Percentiles rank a stretch among this genome's conserved stretches.
These are phyloP conservation scores for Mesocricetus auratus DNA, from an alignment of 2,113 vertebrate genomes.

Conservation along the genomic window DNA sequence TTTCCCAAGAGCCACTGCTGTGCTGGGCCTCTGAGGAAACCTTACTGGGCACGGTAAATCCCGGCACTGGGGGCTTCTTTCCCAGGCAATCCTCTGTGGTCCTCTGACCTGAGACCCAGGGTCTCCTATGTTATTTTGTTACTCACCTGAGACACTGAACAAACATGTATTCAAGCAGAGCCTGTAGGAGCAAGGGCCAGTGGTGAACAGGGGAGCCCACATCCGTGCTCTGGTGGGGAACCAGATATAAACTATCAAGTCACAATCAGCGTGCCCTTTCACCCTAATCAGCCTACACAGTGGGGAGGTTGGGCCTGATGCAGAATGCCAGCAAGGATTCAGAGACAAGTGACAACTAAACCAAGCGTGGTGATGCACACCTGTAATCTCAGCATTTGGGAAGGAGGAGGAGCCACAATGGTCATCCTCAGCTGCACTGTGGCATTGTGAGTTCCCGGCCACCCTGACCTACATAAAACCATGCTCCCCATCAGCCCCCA, in stretches of 20 bases:
- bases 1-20: neutral
- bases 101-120: neutral
- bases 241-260: neutral
- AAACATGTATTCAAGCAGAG: neutral
- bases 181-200: neutral
- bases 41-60: neutral
- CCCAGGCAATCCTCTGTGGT: no score
- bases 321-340: neutral
- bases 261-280: neutral
- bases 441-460: neutral
- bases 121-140: neutral
- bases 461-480: neutral
- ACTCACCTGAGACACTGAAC: neutral
- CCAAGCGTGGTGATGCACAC: neutral
- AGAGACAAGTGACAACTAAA: neutral
- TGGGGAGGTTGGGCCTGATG: neutral
- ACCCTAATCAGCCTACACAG: neutral
- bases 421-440: neutral
- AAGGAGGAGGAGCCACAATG: neutral
- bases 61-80: neutral
- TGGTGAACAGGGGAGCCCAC: neutral
- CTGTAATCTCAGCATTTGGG: neutral
- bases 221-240: neutral
- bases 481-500: neutral
- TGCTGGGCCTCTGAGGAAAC: neutral